Evolutionary conservation across 1,140 invertebrate species (phyloP), one percentile per base, ranked within the genome.

Genomic region (Dreissena polymorpha): DNA sequence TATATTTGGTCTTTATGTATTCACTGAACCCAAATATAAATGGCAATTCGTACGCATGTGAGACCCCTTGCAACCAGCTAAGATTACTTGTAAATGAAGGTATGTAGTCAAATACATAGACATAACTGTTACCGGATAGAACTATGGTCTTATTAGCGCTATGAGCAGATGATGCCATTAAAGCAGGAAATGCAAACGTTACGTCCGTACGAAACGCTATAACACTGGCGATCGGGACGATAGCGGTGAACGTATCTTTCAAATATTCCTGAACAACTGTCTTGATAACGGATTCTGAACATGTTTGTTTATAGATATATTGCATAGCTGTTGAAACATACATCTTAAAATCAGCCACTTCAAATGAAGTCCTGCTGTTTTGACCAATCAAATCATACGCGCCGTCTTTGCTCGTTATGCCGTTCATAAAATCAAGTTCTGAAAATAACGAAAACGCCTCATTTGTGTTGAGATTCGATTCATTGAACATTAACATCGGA

Each of bases 391-490:
- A 21, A 16, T 3, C 16, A 21, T 67, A 67, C 2, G 79, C 79
- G 2, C 79, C 79, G 23, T 82, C 79, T 14, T 65, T 67, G 65
- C 79, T 82, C 0, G 68, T 68, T 6, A 82, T 70, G 8, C 79
- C 79, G 23, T 25, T 72, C 23, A 82, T 27, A 10, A 82, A 74
- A 51, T 82, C 79, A n/a, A 82, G 18, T 51, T 80, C 68, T 25
- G 79, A 72, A 25, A 74, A 73, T 25, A 74, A 74, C 18, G 50
- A 25, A 70, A 82, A 29, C 10, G 60, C 60, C 57, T n/a, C 57
- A 8, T 49, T 73, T n/a, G 25, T 63, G 25, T 29, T 63, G 13
- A 0, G 21, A 25, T 70, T 64, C 14, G 60, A 7, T 21, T 53
- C 27, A 18, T 25, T 55, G 27, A 72, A 49, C 21, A 72, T 29